Base-by-base conservation (phyloP, 2,888 invertebrate genomes). In the Chesias legatella region DNA sequence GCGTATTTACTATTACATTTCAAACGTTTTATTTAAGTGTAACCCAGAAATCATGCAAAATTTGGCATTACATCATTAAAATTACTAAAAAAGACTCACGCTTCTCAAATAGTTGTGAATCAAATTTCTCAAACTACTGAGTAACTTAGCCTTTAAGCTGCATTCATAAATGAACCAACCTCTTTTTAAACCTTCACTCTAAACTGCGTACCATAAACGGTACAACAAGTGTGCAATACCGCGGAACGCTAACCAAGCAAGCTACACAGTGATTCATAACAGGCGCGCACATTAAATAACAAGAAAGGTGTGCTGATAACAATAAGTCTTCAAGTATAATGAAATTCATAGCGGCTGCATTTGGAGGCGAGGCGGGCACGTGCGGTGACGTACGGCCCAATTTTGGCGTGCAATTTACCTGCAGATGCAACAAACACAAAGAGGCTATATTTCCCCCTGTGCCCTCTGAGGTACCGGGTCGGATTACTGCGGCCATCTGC, bases 371-470 rank as follows among this genome's bases (percentile, higher is more conserved):
- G 68, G 67, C 65, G 58, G 66, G 74, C 78, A 81, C 72, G 70
- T 76, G 78, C 78, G 71, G 74, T 53, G 49, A 53, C 46, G 52
- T 46, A 52, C 46, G 43, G 48, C 58, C 83, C 83, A 83, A 85
- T 83, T 85, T 80, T 69, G 73, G 82, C 71, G 69, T 70, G 75
- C 84, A 83, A 84, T 83, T 84, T 84, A 86, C 85, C 86, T 85
- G 84, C 86, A 86, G 83, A 85, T 86, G 86, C 84, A 85, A 79
- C 83, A 77, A 78, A 80, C 77, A 85, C 82, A 85, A 86, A 85
- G 84, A 84, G 81, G 79, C 67, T 74, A 77, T 76, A 76, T 79
- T 74, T 73, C 68, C 64, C 67, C 58, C 58, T 26, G 43, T 17
- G 30, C 40, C 55, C 58, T 61, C 61, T 52, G 58, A 61, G 60